phyloP scores from a whole-genome alignment of 1,140 invertebrate genomes.

The Heliothis virescens region DNA sequence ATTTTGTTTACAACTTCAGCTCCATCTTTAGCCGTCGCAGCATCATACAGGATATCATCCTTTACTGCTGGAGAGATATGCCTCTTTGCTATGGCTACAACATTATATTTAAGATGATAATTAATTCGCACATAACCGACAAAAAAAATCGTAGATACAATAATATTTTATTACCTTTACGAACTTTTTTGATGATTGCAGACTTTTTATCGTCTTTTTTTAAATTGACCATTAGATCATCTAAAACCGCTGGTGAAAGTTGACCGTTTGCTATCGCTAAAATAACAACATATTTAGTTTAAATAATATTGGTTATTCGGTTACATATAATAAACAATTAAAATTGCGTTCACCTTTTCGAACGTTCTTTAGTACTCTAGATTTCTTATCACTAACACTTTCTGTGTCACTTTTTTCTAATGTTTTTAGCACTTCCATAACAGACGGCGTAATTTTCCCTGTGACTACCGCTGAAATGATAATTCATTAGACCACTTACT shows the following conservation, averaged over 20 bases:
- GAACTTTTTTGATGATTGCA: too few species aligned
- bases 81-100: constrained; percentile 4
- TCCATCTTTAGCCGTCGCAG: neutral
- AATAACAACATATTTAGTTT: neutral
- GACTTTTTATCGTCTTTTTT: too few species aligned
- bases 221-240: neutral
- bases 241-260: neutral
- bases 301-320: neutral
- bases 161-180: too few species aligned
- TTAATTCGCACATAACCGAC: too few species aligned
- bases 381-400: neutral
- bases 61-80: neutral
- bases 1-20: neutral
- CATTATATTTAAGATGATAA: neutral
- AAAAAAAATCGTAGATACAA: too few species aligned
- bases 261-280: neutral
- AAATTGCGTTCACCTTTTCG: neutral
- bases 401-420: neutral
- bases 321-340: too few species aligned
- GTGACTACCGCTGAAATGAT: neutral
- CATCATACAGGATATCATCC: neutral
- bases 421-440: neutral
- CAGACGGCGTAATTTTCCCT: neutral
- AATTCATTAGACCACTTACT: neutral
- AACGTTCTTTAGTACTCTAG: constrained; percentile 6